Conservation (phyloP, 2,797 vertebrate genomes). For the Aldrovandia affinis region DNA sequence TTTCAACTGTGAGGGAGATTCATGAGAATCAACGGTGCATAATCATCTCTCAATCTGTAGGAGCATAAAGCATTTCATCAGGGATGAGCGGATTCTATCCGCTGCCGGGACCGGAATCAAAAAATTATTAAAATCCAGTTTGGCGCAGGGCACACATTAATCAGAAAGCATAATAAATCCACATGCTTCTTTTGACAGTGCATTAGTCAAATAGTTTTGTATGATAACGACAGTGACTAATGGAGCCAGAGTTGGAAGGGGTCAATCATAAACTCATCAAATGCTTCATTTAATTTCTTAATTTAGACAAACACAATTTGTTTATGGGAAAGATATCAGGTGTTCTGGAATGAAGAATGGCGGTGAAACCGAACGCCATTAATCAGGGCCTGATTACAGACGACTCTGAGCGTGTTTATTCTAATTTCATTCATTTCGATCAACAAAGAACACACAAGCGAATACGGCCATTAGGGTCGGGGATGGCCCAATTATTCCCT, state of each 20-base stretch:
- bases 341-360: slow-evolving; percentile 97
- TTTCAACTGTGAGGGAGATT: slow-evolving; percentile 67
- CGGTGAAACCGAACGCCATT: slow-evolving; percentile 94
- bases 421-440: slow-evolving; percentile 99
- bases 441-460: slow-evolving; percentile 94
- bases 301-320: slow-evolving; percentile 99
- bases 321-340: slow-evolving; percentile 99
- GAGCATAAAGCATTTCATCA: slow-evolving; percentile 86
- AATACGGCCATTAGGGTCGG: slow-evolving; percentile 83
- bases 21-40: slow-evolving; percentile 67
- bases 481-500: slow-evolving; percentile 86
- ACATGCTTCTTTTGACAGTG: slow-evolving; percentile 84
- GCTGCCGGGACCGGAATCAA: slow-evolving; percentile 86
- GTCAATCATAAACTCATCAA: slow-evolving; percentile 99
- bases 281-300: slow-evolving; percentile 99
- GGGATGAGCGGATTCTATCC: slow-evolving; percentile 77
- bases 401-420: slow-evolving; percentile 97
- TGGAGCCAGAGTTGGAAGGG: slow-evolving; percentile 87
- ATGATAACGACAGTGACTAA: slow-evolving; percentile 91
- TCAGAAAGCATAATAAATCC: slow-evolving; percentile 96
- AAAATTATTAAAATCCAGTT: slow-evolving; percentile 92
- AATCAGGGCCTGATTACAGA: slow-evolving; percentile 98
- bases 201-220: slow-evolving; percentile 92
- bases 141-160: slow-evolving; percentile 91
- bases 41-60: slow-evolving; percentile 79